A percentile compares a stretch with the other conserved stretches of the same genome.
Conservation (phyloP, 2,797 vertebrate species). For the Loriculus beryllinus region DNA sequence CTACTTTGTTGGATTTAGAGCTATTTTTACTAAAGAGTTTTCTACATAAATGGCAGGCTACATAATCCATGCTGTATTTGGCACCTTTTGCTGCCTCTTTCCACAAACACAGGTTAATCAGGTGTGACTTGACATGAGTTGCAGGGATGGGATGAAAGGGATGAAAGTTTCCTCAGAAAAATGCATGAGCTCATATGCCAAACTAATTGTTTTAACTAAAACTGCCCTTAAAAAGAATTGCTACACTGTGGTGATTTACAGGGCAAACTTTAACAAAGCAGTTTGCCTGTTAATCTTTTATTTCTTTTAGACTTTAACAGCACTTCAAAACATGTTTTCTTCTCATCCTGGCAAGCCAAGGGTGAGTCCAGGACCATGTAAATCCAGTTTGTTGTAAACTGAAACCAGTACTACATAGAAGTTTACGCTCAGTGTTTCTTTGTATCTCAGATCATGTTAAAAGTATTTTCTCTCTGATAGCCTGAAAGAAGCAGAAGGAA, state of each 20-base stretch:
- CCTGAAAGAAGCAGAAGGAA: background rate
- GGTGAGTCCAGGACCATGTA: background rate
- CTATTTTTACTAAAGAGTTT: background rate
- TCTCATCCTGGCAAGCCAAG: background rate
- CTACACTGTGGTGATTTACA: background rate
- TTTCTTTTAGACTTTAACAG: background rate
- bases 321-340: background rate
- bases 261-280: background rate
- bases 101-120: background rate
- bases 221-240: background rate
- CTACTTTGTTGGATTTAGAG: background rate
- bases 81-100: background rate
- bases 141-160: background rate
- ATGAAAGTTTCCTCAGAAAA: background rate
- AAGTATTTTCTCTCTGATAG: background rate
- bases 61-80: background rate
- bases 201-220: background rate
- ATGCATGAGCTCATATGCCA: background rate
- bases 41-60: background rate
- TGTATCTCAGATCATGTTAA: background rate
- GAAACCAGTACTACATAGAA: background rate
- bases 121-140: background rate
- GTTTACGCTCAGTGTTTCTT: background rate
- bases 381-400: background rate
- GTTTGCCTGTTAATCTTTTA: background rate